phyloP scores from a whole-genome alignment of 30 jellyfish, hydroid and myxozoan species.

The Aurelia sp. region DNA sequence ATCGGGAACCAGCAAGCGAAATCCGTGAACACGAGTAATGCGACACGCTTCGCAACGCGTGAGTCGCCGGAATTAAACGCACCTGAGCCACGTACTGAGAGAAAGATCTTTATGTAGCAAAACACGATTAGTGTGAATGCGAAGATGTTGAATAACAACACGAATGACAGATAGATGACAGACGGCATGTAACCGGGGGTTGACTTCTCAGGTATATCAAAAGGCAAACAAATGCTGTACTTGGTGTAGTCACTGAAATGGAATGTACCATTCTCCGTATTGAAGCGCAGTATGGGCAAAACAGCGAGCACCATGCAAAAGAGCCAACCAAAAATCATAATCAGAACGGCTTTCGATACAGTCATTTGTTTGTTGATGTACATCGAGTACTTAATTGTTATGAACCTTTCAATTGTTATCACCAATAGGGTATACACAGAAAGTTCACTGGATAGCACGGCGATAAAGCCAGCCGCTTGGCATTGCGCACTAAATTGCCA shows the following conservation, averaged over 20 bases:
- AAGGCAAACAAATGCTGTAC: conserved; percentile 94
- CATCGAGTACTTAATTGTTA: conserved; percentile 89
- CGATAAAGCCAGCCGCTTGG: conserved; percentile 94
- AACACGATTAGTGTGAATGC: conserved; percentile 84
- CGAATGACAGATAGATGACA: conserved; percentile 65
- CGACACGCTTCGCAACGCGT: conserved; percentile 92
- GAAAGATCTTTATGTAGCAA: conserved; percentile 86
- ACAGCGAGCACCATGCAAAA: conserved; percentile 74
- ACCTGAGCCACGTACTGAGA: conserved; percentile 84
- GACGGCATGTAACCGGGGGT: conserved; percentile 68
- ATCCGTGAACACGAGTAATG: conserved; percentile 88
- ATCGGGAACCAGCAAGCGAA: conserved; percentile 98
- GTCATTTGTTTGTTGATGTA: conserved; percentile 76
- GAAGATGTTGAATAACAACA: conserved; percentile 63
- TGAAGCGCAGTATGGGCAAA: conserved; percentile 72
- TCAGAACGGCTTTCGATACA: conserved; percentile 67
- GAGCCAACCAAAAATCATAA: conserved; percentile 90
- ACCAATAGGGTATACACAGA: conserved; percentile 90
- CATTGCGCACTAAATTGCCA: conserved; percentile 97
- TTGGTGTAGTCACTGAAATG: conserved; percentile 90
- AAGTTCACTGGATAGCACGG: conserved; percentile 90
- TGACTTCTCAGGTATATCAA: conserved; percentile 74
- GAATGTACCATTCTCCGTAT: conserved; percentile 59
- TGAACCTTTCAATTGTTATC: conserved; percentile 89
- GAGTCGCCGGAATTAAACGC: conserved; percentile 97